A percentile compares a stretch with the other conserved stretches of the same genome.
phyloP scores from a whole-genome alignment of 2,888 invertebrate genomes.

The Drosophila tanythrix region DNA sequence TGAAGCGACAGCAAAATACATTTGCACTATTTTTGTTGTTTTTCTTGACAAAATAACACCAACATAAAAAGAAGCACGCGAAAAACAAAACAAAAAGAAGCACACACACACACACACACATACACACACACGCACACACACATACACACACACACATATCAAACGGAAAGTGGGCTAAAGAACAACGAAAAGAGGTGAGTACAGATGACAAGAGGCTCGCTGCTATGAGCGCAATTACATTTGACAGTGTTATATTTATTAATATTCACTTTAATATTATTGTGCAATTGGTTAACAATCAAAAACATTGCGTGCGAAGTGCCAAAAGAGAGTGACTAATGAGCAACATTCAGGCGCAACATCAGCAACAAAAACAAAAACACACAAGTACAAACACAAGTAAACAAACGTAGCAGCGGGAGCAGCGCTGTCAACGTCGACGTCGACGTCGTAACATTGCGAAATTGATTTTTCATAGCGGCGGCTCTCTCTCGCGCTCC shows the following conservation, averaged over 20 bases:
- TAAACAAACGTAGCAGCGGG: slow-evolving; percentile 45
- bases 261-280: slow-evolving; percentile 11
- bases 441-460: slow-evolving; percentile 71
- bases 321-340: slow-evolving; percentile 37
- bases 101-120: slow-evolving; percentile 22
- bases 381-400: slow-evolving; percentile 29
- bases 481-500: slow-evolving; percentile 34
- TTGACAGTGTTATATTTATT: slow-evolving; percentile 13
- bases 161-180: slow-evolving; percentile 54
- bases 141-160: slow-evolving; percentile 47
- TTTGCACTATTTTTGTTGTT: slow-evolving; percentile 27
- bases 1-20: slow-evolving; percentile 6
- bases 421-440: slow-evolving; percentile 37
- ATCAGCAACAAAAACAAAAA: slow-evolving; percentile 35
- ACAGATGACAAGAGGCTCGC: slow-evolving; percentile 24
- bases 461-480: slow-evolving; percentile 82
- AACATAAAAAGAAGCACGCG: not conserved
- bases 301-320: slow-evolving; percentile 10
- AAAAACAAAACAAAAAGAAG: slow-evolving; percentile 22
- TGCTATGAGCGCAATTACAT: slow-evolving; percentile 5
- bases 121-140: slow-evolving; percentile 41
- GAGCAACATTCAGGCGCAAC: slow-evolving; percentile 47
- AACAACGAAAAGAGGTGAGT: slow-evolving; percentile 52
- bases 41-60: slow-evolving; percentile 1
- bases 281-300: slow-evolving; percentile 33